Conservation (phyloP, 2,797 vertebrate species). For the Eulemur mongoz region DNA sequence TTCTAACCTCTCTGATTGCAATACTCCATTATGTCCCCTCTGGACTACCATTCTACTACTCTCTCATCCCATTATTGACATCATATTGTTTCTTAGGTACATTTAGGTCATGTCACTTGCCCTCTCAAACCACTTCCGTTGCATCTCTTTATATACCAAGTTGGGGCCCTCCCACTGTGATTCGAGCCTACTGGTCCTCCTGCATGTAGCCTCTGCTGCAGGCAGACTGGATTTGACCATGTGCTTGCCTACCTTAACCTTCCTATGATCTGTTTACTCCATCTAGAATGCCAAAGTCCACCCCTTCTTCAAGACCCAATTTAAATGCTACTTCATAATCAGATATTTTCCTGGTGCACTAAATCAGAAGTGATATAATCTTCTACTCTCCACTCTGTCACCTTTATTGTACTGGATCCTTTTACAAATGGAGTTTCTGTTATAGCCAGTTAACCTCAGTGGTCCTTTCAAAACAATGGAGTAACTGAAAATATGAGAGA, state of each 20-base stretch:
- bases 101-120: not conserved
- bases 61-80: not conserved
- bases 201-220: not conserved
- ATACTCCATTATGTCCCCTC: not conserved
- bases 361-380: not conserved
- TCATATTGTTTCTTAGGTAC: not conserved
- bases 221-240: not conserved
- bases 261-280: not conserved
- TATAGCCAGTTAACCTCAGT: not conserved
- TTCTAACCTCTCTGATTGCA: not conserved
- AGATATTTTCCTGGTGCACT: not conserved
- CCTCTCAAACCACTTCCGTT: not conserved
- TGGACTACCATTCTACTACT: not conserved
- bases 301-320: not conserved
- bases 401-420: not conserved
- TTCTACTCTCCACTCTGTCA: not conserved
- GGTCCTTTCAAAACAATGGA: not conserved
- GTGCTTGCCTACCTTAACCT: not conserved
- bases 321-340: not conserved
- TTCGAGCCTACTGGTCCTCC: not conserved
- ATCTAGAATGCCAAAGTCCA: not conserved
- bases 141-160: not conserved
- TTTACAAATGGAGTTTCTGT: not conserved
- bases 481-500: not conserved
- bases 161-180: rapidly evolving